Base-by-base conservation (phyloP, 2,113 vertebrate genomes). In the Collichthys lucidus region DNA sequence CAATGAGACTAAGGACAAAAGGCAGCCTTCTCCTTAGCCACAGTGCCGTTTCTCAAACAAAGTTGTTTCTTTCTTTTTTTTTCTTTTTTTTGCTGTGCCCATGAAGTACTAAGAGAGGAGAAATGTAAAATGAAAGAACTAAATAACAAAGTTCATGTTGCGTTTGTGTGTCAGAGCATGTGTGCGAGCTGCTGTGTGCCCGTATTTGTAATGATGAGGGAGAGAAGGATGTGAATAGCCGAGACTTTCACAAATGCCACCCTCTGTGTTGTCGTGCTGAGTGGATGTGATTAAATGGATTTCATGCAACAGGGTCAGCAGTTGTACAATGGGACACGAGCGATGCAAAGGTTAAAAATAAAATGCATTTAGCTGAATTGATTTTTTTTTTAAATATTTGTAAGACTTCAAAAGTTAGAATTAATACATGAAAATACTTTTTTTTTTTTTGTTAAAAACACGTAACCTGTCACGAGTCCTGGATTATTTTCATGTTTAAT, bases 1-100 rank as follows among this genome's bases (percentile, higher is more conserved):
- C 86, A 87, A 85, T 80, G 87, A 86, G 87, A 92, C 75, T 68
- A 79, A 77, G 79, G 85, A 93, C 86, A 90, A 89, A 87, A 88
- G 88, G 78, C 77, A 26, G 70, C 83, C 66, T 76, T 78, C 79
- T 82, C 56, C 74, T 74, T 15, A 10, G 31, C 71, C 63, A 77
- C 59, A 46, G 66, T 49, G 66, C 63, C 59, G 11, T 82, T 86
- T 88, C 85, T 91, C 82, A 90, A 90, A 87, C 79, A 86, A 84
- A 88, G 72, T 79, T 60, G 5, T 56, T 71, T 63, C 74, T 74
- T 78, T 76, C 50, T 44, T 47, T 55, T 19, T 31, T 26, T 2
- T 31, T 17, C 10, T 71, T 50, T 31, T 52, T 15, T n/a, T n/a
- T 46, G 26, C 68, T 19, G 7, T 65, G 69, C 72, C 63, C 59